Conservation (phyloP, 2,888 invertebrate species). For the Leucoptera coffeella region DNA sequence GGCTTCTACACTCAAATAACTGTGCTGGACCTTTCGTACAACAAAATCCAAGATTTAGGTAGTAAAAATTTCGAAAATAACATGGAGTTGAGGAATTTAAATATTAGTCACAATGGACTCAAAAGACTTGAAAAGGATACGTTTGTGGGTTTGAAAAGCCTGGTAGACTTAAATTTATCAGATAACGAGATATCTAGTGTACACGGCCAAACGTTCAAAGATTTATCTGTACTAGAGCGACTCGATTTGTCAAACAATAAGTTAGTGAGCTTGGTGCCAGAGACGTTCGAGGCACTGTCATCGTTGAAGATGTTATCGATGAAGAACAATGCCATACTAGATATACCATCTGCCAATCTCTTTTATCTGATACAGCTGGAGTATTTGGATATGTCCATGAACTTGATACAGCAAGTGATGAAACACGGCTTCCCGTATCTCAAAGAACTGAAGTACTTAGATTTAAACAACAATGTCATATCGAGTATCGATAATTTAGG, state of each 20-base stretch:
- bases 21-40: slow-evolving; percentile 75
- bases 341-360: slow-evolving; percentile 66
- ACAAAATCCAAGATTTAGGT: slow-evolving; percentile 74
- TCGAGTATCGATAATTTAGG: slow-evolving; percentile 64
- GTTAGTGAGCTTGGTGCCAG: slow-evolving; percentile 65
- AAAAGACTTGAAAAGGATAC: slow-evolving; percentile 67
- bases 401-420: slow-evolving; percentile 67
- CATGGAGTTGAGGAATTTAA: slow-evolving; percentile 64
- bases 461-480: slow-evolving; percentile 72
- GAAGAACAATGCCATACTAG: slow-evolving; percentile 72
- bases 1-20: slow-evolving; percentile 75
- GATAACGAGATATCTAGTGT: slow-evolving; percentile 71
- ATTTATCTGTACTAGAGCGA: slow-evolving; percentile 65
- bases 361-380: slow-evolving; percentile 61
- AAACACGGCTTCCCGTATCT: slow-evolving; percentile 68
- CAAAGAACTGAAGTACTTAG: slow-evolving; percentile 63
- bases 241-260: slow-evolving; percentile 73
- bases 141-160: slow-evolving; percentile 64
- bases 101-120: slow-evolving; percentile 71
- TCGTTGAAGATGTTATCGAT: slow-evolving; percentile 68
- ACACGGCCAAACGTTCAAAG: slow-evolving; percentile 69
- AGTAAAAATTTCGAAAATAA: slow-evolving; percentile 77
- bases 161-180: slow-evolving; percentile 66
- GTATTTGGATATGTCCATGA: slow-evolving; percentile 70
- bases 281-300: slow-evolving; percentile 62